These are phyloP conservation scores for Apodemus speciosus DNA, from an alignment of 2,113 vertebrate genomes.

Conservation along the genomic window DNA sequence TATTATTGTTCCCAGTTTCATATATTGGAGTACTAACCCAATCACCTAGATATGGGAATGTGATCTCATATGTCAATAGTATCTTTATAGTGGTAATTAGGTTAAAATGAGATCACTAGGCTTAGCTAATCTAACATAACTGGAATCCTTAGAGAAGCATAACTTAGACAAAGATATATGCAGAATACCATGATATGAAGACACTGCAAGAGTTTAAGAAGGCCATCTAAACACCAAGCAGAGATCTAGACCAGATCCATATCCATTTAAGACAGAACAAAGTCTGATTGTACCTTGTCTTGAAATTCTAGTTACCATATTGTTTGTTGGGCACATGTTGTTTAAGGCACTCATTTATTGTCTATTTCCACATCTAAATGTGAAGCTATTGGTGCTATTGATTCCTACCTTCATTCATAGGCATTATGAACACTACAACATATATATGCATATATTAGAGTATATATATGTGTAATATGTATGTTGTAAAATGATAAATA, in stretches of 20 bases:
- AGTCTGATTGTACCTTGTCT: background rate
- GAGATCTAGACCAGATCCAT: background rate
- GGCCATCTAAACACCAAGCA: background rate
- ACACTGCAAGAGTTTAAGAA: background rate
- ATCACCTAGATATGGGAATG: background rate
- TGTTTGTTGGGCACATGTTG: background rate
- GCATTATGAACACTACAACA: background rate
- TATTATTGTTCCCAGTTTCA: background rate
- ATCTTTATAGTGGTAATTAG: background rate
- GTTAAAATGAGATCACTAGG: background rate
- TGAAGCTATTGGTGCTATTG: background rate
- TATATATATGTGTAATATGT: no score
- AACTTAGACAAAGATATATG: background rate
- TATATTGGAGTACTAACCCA: background rate
- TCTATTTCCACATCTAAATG: background rate
- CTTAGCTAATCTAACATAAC: background rate
- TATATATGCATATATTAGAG: no score
- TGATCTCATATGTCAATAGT: background rate
- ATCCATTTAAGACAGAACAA: background rate
- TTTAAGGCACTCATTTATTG: background rate
- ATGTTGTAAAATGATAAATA: no score
- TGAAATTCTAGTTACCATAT: background rate
- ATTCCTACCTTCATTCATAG: background rate
- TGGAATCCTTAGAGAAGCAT: background rate
- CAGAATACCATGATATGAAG: background rate